Conservation (phyloP, 2,888 invertebrate species). For the Helleia helle region DNA sequence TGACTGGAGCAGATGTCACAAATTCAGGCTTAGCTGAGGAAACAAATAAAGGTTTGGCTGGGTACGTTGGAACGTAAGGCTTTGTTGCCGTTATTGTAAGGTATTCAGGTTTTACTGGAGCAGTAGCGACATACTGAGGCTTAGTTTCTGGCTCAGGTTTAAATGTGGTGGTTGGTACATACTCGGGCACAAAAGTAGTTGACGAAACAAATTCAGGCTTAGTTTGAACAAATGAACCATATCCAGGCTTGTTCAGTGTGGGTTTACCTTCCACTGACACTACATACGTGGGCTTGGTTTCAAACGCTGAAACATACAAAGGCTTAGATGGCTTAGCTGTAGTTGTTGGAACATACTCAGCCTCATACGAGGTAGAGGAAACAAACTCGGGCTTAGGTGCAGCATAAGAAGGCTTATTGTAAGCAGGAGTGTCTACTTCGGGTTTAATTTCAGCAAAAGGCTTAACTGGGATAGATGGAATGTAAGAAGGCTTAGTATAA, state of each 20-base stretch:
- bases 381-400: neutral
- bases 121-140: no score
- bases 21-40: no score
- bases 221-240: neutral
- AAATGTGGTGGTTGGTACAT: neutral
- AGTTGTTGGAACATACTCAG: slow-evolving; percentile 2
- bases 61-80: neutral
- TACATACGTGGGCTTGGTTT: neutral
- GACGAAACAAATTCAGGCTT: neutral
- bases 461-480: neutral
- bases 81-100: no score
- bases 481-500: neutral
- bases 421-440: neutral
- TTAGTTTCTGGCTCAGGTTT: no score
- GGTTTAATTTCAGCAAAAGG: neutral
- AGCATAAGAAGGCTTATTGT: neutral
- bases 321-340: neutral
- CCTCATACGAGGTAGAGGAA: neutral
- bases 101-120: no score
- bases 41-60: neutral
- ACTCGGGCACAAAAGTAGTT: neutral
- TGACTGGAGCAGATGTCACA: no score
- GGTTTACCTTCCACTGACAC: neutral
- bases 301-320: neutral
- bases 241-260: neutral